Evolutionary conservation across 2,888 invertebrate species (phyloP).

Genomic region (Nymphalis polychloros): DNA sequence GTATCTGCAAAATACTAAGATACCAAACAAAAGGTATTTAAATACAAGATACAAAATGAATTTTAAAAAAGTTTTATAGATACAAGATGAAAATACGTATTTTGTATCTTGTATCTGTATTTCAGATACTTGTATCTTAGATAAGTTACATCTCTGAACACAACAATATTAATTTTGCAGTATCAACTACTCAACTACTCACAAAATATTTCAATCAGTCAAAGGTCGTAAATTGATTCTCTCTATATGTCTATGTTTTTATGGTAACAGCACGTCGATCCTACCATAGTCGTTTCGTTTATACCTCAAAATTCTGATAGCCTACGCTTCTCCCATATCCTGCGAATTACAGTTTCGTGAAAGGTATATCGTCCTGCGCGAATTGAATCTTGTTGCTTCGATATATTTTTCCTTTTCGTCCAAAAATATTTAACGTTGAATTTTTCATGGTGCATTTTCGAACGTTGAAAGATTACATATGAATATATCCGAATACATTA

Average conservation of each 20-base stretch:
- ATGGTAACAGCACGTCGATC: neutral
- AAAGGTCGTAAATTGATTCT: neutral
- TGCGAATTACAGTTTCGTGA: constrained; percentile 5
- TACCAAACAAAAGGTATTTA: too few relatives aligned
- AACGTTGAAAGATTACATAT: neutral
- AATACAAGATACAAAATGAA: too few relatives aligned
- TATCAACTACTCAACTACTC: too few relatives aligned
- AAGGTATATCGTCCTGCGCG: constrained; percentile 2
- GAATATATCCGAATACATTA: neutral
- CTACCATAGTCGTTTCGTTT: neutral
- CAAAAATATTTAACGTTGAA: constrained; percentile 1
- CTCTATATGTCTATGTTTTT: neutral
- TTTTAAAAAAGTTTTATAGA: too few relatives aligned
- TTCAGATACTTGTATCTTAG: too few relatives aligned
- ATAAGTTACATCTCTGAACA: too few relatives aligned
- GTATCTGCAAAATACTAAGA: too few relatives aligned
- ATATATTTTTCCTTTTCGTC: constrained; percentile 1
- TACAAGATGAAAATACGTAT: too few relatives aligned
- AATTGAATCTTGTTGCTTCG: constrained; percentile 6
- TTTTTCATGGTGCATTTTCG: neutral
- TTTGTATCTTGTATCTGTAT: too few relatives aligned
- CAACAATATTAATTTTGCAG: too few relatives aligned
- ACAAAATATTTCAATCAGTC: too few relatives aligned
- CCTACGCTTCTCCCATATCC: neutral
- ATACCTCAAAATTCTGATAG: constrained; percentile 10